These are phyloP conservation scores for Typhlichthys eigenmanni DNA, from an alignment of 2,797 vertebrate genomes.

Conservation along the genomic window DNA sequence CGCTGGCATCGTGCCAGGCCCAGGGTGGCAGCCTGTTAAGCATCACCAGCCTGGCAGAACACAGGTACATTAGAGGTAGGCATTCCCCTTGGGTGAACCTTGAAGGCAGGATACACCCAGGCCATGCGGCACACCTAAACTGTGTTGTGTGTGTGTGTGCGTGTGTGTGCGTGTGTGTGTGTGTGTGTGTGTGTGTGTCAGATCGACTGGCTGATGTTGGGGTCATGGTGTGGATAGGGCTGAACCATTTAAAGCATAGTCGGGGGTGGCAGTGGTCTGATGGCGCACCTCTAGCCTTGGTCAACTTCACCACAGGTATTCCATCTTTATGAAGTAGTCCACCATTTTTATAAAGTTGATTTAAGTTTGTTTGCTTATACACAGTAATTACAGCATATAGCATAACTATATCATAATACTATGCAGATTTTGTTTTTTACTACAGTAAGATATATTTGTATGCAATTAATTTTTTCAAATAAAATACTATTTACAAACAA, in stretches of 20 bases:
- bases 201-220: constrained; percentile 80
- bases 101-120: too few relatives aligned
- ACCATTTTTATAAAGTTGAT: background rate
- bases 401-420: too few relatives aligned
- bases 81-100: too few relatives aligned
- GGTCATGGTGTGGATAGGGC: constrained; percentile 85
- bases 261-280: constrained; percentile 95
- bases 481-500: too few relatives aligned
- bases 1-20: constrained; percentile 83
- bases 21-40: constrained; percentile 90
- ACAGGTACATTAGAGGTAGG: constrained; percentile 83
- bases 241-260: constrained; percentile 83
- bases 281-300: constrained; percentile 79
- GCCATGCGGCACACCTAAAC: too few relatives aligned
- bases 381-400: background rate
- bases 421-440: too few relatives aligned
- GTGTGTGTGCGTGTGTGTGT: too few relatives aligned
- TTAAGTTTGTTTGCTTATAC: background rate
- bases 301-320: constrained; percentile 83
- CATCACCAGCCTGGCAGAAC: constrained; percentile 80
- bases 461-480: too few relatives aligned
- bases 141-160: too few relatives aligned
- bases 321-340: background rate
- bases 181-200: constrained; percentile 41
- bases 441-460: too few relatives aligned